phyloP scores from a whole-genome alignment of 1,140 invertebrate genomes.

The Araneus ventricosus region DNA sequence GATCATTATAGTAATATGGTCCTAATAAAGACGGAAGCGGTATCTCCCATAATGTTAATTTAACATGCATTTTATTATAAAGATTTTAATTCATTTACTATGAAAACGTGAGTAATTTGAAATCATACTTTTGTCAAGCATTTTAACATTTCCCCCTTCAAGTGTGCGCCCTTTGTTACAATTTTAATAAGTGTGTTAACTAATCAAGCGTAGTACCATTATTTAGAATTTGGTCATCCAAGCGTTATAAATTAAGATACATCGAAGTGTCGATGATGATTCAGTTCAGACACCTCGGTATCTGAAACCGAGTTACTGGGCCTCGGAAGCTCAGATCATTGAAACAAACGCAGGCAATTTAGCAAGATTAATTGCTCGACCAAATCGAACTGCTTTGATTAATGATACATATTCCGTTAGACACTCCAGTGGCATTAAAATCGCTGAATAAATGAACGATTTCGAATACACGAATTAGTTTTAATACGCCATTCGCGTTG shows the following conservation, averaged over 20 bases:
- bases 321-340: not conserved
- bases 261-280: not conserved
- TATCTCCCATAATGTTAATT: too few species aligned
- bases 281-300: not conserved
- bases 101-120: too few species aligned
- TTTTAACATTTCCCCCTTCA: too few species aligned
- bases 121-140: too few species aligned
- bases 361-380: not conserved
- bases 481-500: not conserved
- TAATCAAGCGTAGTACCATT: too few species aligned
- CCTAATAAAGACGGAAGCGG: too few species aligned
- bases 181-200: too few species aligned
- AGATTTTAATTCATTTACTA: too few species aligned
- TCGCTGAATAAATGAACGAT: not conserved
- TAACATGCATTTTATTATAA: too few species aligned
- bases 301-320: not conserved
- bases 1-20: too few species aligned
- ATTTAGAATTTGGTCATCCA: too few species aligned
- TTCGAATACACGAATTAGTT: not conserved
- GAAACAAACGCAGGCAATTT: not conserved
- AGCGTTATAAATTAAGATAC: not conserved
- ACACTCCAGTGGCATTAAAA: not conserved
- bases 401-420: not conserved
- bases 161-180: too few species aligned
- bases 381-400: not conserved